Base-by-base conservation (phyloP, 2,113 vertebrate genomes). In the Coturnix japonica region DNA sequence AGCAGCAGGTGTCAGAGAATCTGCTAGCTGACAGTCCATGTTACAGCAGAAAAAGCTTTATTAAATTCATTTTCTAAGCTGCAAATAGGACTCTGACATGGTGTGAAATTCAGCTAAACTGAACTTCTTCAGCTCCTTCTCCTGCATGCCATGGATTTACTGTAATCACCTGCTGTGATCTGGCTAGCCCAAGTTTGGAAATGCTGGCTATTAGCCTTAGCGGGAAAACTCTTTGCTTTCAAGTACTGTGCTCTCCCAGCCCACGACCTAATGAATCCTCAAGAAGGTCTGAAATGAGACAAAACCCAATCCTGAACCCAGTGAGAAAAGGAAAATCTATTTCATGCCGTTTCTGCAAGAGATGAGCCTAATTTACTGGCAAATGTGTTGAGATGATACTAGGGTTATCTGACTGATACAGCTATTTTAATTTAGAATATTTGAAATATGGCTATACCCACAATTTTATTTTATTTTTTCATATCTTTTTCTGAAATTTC, bases 1-100 rank as follows among this genome's bases (percentile, higher is more conserved):
- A 96, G 94, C 94, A 97, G 96, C 95, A 96, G 95, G 95, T 96
- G 91, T 97, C 94, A 93, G 97, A 95, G 95, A 94, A 95, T 91
- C 81, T 89, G 89, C 94, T 95, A 67, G 67, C 85, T 95, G 83
- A 85, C 87, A 83, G 71, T 89, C 89, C 60, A 83, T 77, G 64
- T 93, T 72, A 73, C 77, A 89, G 97, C 87, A 88, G 81, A 73
- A 90, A 87, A 87, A 95, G 70, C 70, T 92, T 93, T 81, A 91
- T 49, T 92, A 77, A 94, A 96, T 93, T 96, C 82, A 93, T 84
- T 91, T 87, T 87, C 69, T 56, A 61, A 74, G 82, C 75, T 92
- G 91, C 91, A 87, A 92, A 94, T 91, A 85, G 91, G 93, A 82
- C 85, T 91, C 84, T 93, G 95, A 95, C 85, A 87, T 91, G 91